Evolutionary conservation across 2,888 invertebrate genomes (phyloP).

Genomic region (Crocallis elinguaria): DNA sequence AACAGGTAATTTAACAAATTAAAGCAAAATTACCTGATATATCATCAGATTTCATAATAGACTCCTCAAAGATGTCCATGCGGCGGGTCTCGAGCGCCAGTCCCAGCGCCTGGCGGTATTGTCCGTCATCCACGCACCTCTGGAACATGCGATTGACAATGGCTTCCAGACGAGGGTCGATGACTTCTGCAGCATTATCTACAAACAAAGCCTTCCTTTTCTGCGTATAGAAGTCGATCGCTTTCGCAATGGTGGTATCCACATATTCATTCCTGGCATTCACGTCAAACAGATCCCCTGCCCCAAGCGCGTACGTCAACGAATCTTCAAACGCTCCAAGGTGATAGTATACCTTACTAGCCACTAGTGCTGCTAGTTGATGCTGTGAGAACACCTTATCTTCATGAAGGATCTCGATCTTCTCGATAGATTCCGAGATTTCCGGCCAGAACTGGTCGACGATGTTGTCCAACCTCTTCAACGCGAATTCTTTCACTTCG

Average conservation of each 20-base stretch:
- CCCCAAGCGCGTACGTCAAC: conserved; percentile 97
- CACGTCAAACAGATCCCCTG: conserved; percentile 97
- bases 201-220: conserved; percentile 91
- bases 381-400: conserved; percentile 95
- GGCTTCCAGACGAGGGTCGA: conserved; percentile 93
- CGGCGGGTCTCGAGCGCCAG: conserved; percentile 97
- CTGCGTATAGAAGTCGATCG: conserved; percentile 98
- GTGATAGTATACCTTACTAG: conserved; percentile 99
- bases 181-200: conserved; percentile 86
- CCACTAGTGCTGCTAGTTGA: conserved; percentile 97
- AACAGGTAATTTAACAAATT: too few species aligned
- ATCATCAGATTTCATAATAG: conserved; percentile 97
- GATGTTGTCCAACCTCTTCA: conserved; percentile 95
- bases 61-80: conserved; percentile 97
- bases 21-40: conserved; percentile 82
- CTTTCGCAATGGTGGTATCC: conserved; percentile 98
- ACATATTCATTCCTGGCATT: conserved; percentile 97
- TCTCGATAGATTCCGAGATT: conserved; percentile 98
- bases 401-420: conserved; percentile 98
- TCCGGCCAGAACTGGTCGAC: conserved; percentile 99
- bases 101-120: conserved; percentile 97
- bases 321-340: conserved; percentile 98
- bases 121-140: conserved; percentile 96
- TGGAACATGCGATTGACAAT: conserved; percentile 99
- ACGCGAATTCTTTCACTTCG: conserved; percentile 96